These are phyloP conservation scores for Chelidonichthys spinosus DNA, from an alignment of 2,797 vertebrate genomes.

Conservation along the genomic window DNA sequence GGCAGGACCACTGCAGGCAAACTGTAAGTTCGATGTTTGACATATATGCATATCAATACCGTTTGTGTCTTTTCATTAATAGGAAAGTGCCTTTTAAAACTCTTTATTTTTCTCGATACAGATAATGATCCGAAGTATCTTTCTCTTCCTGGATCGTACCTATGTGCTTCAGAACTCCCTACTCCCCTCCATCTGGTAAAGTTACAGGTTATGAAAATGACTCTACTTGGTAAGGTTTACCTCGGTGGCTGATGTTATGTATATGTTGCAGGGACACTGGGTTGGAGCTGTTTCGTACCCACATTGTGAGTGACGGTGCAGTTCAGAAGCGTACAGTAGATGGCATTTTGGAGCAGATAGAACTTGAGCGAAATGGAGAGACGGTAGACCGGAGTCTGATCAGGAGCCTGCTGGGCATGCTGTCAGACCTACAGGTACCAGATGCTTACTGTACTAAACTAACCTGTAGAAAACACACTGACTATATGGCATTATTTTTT, in stretches of 20 bases:
- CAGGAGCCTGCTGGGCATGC: constrained; percentile 97
- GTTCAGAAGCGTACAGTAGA: constrained; percentile 98
- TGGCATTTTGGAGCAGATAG: constrained; percentile 96
- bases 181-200: constrained; percentile 98
- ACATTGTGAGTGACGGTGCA: constrained; percentile 96
- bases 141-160: constrained; percentile 98
- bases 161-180: constrained; percentile 99
- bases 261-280: constrained; percentile 92
- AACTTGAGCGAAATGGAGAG: constrained; percentile 95
- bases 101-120: constrained; percentile 35
- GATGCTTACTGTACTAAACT: neutral
- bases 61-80: neutral
- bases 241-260: constrained; percentile 20
- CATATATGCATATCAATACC: constrained; percentile 81
- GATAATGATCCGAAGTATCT: constrained; percentile 98
- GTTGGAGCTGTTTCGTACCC: constrained; percentile 96
- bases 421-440: constrained; percentile 97
- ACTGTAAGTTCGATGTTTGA: constrained; percentile 88
- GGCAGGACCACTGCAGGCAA: constrained; percentile 99
- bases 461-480: neutral
- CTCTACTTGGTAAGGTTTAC: neutral
- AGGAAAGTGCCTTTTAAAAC: neutral
- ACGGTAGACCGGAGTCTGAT: constrained; percentile 95
- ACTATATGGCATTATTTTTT: neutral
- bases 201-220: neutral